These are phyloP conservation scores for Cheilosia scutellata DNA, from an alignment of 2,888 invertebrate species.

Conservation along the genomic window DNA sequence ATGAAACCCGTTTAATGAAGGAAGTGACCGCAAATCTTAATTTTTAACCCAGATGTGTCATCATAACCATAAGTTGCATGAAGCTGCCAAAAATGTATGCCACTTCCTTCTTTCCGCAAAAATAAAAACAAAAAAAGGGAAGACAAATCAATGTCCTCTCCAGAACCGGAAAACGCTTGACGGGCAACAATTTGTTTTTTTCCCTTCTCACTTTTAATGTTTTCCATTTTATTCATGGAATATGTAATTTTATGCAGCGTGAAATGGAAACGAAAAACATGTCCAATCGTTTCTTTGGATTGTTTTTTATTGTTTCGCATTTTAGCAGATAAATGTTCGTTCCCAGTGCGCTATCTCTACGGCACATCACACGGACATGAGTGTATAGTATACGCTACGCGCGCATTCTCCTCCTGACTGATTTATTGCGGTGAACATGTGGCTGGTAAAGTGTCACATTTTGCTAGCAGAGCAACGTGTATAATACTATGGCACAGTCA, in stretches of 20 bases:
- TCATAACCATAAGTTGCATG: too few relatives aligned
- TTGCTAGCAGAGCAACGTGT: conserved; percentile 46
- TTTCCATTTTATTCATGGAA: conserved; percentile 62
- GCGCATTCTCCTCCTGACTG: conserved; percentile 63
- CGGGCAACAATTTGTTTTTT: conserved; percentile 61
- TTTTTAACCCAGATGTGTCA: background rate
- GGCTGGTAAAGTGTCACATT: conserved; percentile 74
- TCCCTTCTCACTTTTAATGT: conserved; percentile 1
- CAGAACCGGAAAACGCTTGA: conserved; percentile 53
- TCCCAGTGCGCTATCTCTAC: conserved; percentile 4
- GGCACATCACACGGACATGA: background rate
- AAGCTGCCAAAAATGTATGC: background rate
- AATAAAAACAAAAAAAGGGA: conserved; percentile 7
- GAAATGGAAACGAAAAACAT: conserved; percentile 68
- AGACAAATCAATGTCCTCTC: conserved; percentile 25
- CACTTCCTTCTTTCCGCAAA: background rate
- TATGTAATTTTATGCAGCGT: conserved; percentile 67
- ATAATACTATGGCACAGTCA: conserved; percentile 13
- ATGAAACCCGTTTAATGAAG: too few relatives aligned
- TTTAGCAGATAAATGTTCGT: conserved; percentile 63
- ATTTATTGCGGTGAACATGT: conserved; percentile 73
- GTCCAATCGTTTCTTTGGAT: conserved; percentile 53
- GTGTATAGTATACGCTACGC: conserved; percentile 14
- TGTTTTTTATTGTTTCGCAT: conserved; percentile 57
- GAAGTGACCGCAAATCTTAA: background rate